These are phyloP conservation scores for Andrena trimmerana DNA, from an alignment of 2,888 invertebrate species.

Conservation along the genomic window DNA sequence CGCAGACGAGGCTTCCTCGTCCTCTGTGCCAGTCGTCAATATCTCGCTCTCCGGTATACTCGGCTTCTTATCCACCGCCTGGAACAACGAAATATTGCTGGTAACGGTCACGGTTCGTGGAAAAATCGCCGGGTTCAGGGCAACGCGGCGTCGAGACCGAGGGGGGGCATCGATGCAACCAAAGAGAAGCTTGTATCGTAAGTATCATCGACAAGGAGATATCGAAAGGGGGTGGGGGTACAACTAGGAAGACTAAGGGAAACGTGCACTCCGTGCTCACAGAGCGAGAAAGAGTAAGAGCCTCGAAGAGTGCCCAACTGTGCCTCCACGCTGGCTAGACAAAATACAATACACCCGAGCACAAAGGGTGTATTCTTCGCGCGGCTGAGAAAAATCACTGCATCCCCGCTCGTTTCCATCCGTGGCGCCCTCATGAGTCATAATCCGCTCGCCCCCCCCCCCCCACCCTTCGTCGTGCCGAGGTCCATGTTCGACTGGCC, in stretches of 20 bases:
- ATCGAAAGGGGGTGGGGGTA: neutral
- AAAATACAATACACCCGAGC: constrained; percentile 45
- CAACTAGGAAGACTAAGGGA: neutral
- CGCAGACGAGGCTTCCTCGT: constrained; percentile 85
- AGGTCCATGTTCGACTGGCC: constrained; percentile 56
- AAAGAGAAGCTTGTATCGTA: constrained; percentile 5
- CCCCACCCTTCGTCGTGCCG: constrained; percentile 25
- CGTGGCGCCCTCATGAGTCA: constrained; percentile 75
- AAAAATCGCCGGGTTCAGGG: constrained; percentile 1
- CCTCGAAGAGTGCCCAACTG: neutral
- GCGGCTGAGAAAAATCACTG: constrained; percentile 67
- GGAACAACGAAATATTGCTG: constrained; percentile 53
- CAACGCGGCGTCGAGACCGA: neutral
- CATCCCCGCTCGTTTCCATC: constrained; percentile 64
- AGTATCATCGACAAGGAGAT: constrained; percentile 23
- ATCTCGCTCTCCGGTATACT: constrained; percentile 84
- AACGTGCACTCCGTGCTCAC: neutral
- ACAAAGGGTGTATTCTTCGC: constrained; percentile 70
- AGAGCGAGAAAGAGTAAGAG: neutral
- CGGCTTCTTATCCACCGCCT: constrained; percentile 82
- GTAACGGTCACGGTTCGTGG: constrained; percentile 1
- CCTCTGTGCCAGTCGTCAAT: constrained; percentile 87
- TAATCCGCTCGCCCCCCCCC: constrained; percentile 60
- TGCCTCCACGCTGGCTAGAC: neutral
- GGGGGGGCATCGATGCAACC: neutral